Conservation (phyloP, 2,888 invertebrate genomes). For the Octonoba sinensis region DNA sequence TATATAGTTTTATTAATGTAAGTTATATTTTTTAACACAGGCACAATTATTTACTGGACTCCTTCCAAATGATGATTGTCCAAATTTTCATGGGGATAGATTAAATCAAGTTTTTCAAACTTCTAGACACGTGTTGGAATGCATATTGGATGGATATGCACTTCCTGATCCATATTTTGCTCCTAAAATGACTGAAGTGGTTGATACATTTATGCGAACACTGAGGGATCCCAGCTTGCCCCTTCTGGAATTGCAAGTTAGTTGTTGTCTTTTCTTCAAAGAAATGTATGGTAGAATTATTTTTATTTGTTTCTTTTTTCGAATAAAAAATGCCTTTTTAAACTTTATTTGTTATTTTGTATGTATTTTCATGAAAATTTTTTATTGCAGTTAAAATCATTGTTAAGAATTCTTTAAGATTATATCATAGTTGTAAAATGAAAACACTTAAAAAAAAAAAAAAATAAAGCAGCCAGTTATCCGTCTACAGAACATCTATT, state of each 20-base stretch:
- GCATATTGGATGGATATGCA: constrained; percentile 87
- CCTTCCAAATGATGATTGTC: constrained; percentile 81
- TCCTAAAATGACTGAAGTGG: constrained; percentile 70
- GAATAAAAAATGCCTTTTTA: no score
- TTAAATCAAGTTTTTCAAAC: constrained; percentile 88
- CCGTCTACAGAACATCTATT: no score
- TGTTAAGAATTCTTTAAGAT: no score
- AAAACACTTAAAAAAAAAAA: no score
- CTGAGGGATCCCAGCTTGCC: constrained; percentile 93
- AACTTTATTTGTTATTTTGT: no score
- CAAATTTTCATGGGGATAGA: constrained; percentile 74
- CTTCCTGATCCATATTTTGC: constrained; percentile 77
- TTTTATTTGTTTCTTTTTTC: no score
- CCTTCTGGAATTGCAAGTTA: constrained; percentile 86
- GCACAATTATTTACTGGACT: constrained; percentile 86
- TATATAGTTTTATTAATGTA: no score
- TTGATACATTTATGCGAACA: constrained; percentile 85
- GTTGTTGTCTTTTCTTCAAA: not conserved
- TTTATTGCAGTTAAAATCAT: no score
- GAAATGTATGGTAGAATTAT: no score
- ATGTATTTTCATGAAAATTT: no score
- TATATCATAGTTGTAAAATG: no score
- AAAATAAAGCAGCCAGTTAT: no score
- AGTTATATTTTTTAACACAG: constrained; percentile 65
- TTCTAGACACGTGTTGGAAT: constrained; percentile 84